These are phyloP conservation scores for Drosophila eohydei DNA, from an alignment of 2,888 invertebrate genomes.

Conservation along the genomic window DNA sequence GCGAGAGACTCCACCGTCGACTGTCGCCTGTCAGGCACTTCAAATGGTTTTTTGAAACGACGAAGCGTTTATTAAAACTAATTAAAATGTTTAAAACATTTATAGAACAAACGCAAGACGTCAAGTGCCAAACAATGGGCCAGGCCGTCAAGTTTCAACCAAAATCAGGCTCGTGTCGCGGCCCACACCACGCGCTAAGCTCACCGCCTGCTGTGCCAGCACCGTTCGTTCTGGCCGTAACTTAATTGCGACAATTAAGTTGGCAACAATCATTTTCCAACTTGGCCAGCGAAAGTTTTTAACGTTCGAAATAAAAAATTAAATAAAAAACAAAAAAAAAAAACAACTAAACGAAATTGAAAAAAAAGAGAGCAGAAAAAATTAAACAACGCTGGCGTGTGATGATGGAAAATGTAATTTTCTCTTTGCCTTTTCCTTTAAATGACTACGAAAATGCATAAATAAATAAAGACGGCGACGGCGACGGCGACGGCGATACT, in stretches of 20 bases:
- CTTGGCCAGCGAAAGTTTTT: constrained; percentile 55
- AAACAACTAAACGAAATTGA: constrained; percentile 13
- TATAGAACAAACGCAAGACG: constrained; percentile 75
- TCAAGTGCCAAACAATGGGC: constrained; percentile 51
- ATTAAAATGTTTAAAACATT: constrained; percentile 80
- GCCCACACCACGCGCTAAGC: background rate
- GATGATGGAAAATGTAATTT: constrained; percentile 28
- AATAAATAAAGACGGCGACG: constrained; percentile 36
- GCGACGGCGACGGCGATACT: background rate
- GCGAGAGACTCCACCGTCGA: background rate
- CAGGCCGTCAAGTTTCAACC: constrained; percentile 19
- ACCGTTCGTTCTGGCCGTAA: constrained; percentile 31
- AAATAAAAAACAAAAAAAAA: constrained; percentile 12
- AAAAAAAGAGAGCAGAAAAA: constrained; percentile 5
- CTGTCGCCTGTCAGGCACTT: constrained; percentile 56
- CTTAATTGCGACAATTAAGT: constrained; percentile 80
- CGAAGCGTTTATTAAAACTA: constrained; percentile 78
- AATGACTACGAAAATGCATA: constrained; percentile 28
- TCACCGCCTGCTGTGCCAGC: too few species aligned
- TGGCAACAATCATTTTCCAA: constrained; percentile 69
- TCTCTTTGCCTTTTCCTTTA: constrained; percentile 11
- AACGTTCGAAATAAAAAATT: constrained; percentile 5
- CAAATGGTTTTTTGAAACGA: constrained; percentile 47
- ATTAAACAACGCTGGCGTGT: constrained; percentile 35
- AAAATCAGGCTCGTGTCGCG: constrained; percentile 8